Evolutionary conservation across 2,113 vertebrate genomes (phyloP).

Genomic region (Campylomormyrus tamandua): DNA sequence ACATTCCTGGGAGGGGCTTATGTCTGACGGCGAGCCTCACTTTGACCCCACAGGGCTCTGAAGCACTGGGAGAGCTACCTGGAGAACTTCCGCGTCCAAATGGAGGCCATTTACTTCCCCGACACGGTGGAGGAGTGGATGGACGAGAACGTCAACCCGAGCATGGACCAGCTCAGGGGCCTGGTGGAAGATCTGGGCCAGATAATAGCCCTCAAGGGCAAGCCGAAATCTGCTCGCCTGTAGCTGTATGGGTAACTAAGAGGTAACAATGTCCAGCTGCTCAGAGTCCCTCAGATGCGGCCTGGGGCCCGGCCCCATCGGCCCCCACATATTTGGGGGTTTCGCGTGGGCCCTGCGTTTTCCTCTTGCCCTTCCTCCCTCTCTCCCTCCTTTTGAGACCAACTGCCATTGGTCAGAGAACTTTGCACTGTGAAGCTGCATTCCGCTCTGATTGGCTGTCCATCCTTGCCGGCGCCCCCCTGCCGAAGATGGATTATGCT

Average conservation of each 20-base stretch:
- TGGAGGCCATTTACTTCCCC: slow-evolving; percentile 57
- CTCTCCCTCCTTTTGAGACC: neutral
- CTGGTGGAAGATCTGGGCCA: slow-evolving; percentile 52
- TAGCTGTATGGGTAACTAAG: neutral
- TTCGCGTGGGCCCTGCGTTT: neutral
- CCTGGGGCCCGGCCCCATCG: no score
- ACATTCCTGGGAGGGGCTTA: neutral
- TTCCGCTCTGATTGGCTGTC: neutral
- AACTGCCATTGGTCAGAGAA: neutral
- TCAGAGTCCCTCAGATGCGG: neutral
- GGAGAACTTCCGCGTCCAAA: slow-evolving; percentile 41
- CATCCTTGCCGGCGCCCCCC: neutral
- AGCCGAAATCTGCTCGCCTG: slow-evolving; percentile 14
- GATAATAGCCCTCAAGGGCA: slow-evolving; percentile 50
- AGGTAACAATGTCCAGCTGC: neutral
- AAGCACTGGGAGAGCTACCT: slow-evolving; percentile 57
- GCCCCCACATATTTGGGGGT: neutral
- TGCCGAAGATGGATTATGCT: neutral
- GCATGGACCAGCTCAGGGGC: slow-evolving; percentile 54
- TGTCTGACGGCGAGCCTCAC: neutral
- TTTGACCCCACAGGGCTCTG: slow-evolving; percentile 41
- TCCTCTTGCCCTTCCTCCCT: neutral
- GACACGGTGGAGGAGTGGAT: slow-evolving; percentile 69
- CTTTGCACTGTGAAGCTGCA: neutral
- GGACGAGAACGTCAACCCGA: slow-evolving; percentile 59